Evolutionary conservation across 2,888 invertebrate species (phyloP).

Genomic region (Camponotus fellah): DNA sequence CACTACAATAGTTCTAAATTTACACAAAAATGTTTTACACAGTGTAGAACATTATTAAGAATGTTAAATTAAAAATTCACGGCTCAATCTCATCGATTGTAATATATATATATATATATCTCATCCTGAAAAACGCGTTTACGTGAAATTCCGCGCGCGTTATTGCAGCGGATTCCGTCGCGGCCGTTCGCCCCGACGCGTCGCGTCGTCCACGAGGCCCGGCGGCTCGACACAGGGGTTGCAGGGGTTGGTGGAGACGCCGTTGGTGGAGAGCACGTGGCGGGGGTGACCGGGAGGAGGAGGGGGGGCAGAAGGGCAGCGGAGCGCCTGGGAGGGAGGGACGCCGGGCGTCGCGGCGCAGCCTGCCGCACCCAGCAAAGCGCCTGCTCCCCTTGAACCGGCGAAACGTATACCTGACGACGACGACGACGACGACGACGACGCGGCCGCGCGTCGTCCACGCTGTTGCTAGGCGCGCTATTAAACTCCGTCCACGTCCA

Average conservation of each 20-base stretch:
- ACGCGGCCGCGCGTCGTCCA: slow-evolving; percentile 60
- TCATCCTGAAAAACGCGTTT: background rate
- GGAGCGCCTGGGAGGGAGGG: slow-evolving; percentile 60
- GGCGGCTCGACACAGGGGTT: slow-evolving; percentile 20
- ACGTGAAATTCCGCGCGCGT: slow-evolving; percentile 13
- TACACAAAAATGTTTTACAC: too few relatives aligned
- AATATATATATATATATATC: too few relatives aligned
- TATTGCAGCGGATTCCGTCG: slow-evolving; percentile 38
- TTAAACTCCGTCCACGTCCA: slow-evolving; percentile 6
- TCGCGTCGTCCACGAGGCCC: slow-evolving; percentile 26
- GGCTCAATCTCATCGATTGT: too few relatives aligned
- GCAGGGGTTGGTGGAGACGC: slow-evolving; percentile 16
- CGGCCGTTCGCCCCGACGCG: slow-evolving; percentile 31
- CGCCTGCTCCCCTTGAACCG: slow-evolving; percentile 77
- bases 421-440: slow-evolving; percentile 64
- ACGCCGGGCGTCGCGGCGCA: slow-evolving; percentile 82
- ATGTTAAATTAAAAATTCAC: too few relatives aligned
- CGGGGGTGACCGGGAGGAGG: background rate
- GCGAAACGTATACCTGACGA: slow-evolving; percentile 74
- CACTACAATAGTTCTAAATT: too few relatives aligned
- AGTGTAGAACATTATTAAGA: too few relatives aligned
- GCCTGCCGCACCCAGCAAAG: slow-evolving; percentile 84
- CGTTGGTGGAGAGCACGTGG: slow-evolving; percentile 5
- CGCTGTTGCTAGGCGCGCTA: slow-evolving; percentile 74
- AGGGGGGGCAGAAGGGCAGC: slow-evolving; percentile 5